phyloP scores from a whole-genome alignment of 2,888 invertebrate genomes.

The Leucophenga maculata region DNA sequence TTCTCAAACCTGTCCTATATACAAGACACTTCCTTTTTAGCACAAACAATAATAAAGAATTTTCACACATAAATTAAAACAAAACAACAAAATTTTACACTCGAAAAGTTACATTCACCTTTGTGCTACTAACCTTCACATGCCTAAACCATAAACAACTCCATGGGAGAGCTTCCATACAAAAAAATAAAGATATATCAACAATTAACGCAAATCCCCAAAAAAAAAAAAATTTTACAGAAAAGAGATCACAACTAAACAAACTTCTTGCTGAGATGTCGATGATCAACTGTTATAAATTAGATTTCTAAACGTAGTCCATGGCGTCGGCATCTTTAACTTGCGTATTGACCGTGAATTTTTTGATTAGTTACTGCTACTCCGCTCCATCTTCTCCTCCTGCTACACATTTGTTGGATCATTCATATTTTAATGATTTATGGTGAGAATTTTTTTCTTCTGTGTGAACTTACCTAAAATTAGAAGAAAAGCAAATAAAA shows the following conservation, averaged over 20 bases:
- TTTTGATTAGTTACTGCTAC: no score
- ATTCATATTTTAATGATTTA: slow-evolving; percentile 31
- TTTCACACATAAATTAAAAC: slow-evolving; percentile 17
- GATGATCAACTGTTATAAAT: no score
- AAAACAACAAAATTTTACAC: not conserved
- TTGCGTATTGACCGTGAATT: not conserved
- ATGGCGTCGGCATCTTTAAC: no score
- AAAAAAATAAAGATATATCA: not conserved
- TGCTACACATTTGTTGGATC: no score
- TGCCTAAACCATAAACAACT: not conserved
- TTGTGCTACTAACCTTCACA: slow-evolving; percentile 11
- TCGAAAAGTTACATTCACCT: slow-evolving; percentile 10
- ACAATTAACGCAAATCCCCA: slow-evolving; percentile 1
- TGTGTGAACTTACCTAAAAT: slow-evolving; percentile 48
- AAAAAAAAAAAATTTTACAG: not conserved
- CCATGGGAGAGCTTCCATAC: no score
- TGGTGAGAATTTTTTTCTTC: slow-evolving; percentile 34
- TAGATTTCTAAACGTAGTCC: no score
- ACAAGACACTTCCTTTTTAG: slow-evolving; percentile 2
- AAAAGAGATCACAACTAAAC: no score
- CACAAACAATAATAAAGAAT: slow-evolving; percentile 3
- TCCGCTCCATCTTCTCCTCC: no score
- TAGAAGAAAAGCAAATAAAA: slow-evolving; percentile 16
- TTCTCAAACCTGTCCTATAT: no score
- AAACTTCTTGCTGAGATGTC: no score